Evolutionary conservation across 1,140 invertebrate species (phyloP), one percentile per base, ranked within the genome.

Genomic region (Leptinotarsa defecta): DNA sequence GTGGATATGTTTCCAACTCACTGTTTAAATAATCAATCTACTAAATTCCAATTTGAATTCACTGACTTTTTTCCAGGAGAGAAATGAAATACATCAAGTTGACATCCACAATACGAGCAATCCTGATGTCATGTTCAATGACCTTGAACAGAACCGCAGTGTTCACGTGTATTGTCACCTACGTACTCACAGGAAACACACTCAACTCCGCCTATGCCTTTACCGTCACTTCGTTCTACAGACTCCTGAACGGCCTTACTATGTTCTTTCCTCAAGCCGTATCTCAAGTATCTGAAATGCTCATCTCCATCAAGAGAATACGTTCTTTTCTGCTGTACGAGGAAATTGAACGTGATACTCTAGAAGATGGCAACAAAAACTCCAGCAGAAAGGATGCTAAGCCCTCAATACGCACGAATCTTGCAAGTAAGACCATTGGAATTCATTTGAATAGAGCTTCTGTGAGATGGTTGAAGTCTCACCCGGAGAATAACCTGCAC

Each of bases 191-290:
- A 19, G 91, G 91, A 20, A 85, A 92, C 76, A 84, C 86, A 22
- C 90, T 94, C 62, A 90, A 88, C 48, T 90, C 92, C 8, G 90
- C 94, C 82, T 92, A 93, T 85, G 92, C 95, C n/a, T 92, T 91
- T 79, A 87, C 91, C 13, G 85, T 92, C 61, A 91, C 89, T 34
- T 90, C 92, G 19, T 93, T 91, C 83, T 94, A 92, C 78, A 91
- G 92, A 74, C 88, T 93, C 17, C 80, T 94, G 57, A 86, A 91
- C 43, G 88, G 91, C 3, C 91, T 94, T 89, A 92, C 92, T 0
- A 88, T 92, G 5, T 91, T 90, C 82, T 93, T 94, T 79, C 90
- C 92, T 20, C 88, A 89, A 86, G 90, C 89, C 8, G 84, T 87
- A 62, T 80, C 85, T 43, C 82, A 85, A 76, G 83, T 91, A 68